A percentile compares a stretch with the other conserved stretches of the same genome.
phyloP scores from a whole-genome alignment of 2,888 invertebrate genomes.

The Amaurobius ferox region DNA sequence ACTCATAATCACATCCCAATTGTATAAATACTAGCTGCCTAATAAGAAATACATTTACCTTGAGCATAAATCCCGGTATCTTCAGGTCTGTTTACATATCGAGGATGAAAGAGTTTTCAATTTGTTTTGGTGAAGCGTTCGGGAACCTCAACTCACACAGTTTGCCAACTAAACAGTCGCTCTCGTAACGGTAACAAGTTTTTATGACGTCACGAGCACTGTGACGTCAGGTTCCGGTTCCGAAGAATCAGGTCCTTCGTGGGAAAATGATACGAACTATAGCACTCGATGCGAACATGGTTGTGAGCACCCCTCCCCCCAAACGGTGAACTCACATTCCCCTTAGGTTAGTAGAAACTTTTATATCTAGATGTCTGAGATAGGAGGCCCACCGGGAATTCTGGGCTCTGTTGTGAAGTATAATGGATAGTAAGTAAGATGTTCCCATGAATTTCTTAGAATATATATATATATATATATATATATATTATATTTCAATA shows the following conservation, averaged over 20 bases:
- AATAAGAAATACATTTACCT: too few relatives aligned
- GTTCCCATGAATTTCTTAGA: too few relatives aligned
- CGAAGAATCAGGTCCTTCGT: conserved; percentile 47
- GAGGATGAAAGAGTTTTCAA: background rate
- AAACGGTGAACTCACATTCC: background rate
- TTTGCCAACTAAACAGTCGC: conserved; percentile 6
- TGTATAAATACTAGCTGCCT: too few relatives aligned
- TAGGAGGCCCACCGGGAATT: too few relatives aligned
- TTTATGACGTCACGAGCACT: conserved; percentile 36
- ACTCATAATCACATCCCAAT: too few relatives aligned
- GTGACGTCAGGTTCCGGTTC: conserved; percentile 59
- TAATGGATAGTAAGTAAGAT: too few relatives aligned
- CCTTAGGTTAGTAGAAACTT: too few relatives aligned
- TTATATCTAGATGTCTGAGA: too few relatives aligned
- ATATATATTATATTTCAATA: too few relatives aligned
- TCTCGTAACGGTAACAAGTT: conserved; percentile 55
- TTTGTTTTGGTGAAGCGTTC: background rate
- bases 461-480: too few relatives aligned
- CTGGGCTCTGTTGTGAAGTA: too few relatives aligned
- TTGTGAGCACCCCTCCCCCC: background rate
- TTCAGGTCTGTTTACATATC: background rate
- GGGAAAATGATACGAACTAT: conserved; percentile 24
- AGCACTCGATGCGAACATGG: background rate
- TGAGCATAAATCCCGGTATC: background rate
- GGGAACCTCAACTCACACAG: background rate